These are phyloP conservation scores for Pristionchus mayeri DNA, from an alignment of 2,888 invertebrate species.

Conservation along the genomic window DNA sequence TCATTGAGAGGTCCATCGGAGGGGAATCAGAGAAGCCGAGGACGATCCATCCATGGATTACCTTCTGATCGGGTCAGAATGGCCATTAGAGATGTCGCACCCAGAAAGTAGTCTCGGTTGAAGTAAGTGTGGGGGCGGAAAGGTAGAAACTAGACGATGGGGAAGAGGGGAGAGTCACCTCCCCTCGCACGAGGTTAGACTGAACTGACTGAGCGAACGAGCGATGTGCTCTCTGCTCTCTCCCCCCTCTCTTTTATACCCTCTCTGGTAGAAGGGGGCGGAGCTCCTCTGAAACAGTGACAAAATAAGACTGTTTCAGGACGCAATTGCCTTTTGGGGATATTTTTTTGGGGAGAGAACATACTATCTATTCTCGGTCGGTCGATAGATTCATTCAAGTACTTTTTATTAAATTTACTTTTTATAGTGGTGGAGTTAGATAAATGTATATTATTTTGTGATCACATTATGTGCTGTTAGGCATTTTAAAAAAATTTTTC, in stretches of 20 bases:
- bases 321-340: too few relatives aligned
- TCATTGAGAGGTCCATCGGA: not conserved
- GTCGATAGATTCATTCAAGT: too few relatives aligned
- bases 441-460: too few relatives aligned
- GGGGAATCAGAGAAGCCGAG: not conserved
- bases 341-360: too few relatives aligned
- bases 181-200: too few relatives aligned
- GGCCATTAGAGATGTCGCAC: not conserved
- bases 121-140: not conserved
- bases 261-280: slow-evolving; percentile 21
- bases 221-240: not conserved
- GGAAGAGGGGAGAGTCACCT: not conserved
- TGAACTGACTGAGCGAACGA: too few relatives aligned
- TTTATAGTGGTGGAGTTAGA: too few relatives aligned
- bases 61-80: slow-evolving; percentile 39
- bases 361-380: too few relatives aligned
- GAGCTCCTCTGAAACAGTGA: not conserved
- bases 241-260: slow-evolving; percentile 6
- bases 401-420: too few relatives aligned
- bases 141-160: not conserved
- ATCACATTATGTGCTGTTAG: too few relatives aligned
- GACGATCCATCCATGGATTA: slow-evolving; percentile 8
- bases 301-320: too few relatives aligned
- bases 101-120: not conserved
- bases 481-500: too few relatives aligned